Percentiles rank a stretch among this genome's conserved stretches.
Evolutionary conservation across 1,140 invertebrate genomes (phyloP).

Genomic region (Anastrepha obliqua): DNA sequence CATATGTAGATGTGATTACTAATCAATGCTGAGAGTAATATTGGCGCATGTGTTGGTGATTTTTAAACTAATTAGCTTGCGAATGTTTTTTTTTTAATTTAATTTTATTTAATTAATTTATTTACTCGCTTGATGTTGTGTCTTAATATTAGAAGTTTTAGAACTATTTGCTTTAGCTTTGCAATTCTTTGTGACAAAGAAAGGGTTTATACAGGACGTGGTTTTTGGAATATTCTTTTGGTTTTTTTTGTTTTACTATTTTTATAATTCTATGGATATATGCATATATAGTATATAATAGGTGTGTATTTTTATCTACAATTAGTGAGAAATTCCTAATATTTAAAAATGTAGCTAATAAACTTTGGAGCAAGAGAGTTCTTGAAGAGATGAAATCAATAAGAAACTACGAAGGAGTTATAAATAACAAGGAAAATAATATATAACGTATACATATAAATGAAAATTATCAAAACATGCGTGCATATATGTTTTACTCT

Average conservation of each 20-base stretch:
- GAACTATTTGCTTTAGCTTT: constrained; percentile 55
- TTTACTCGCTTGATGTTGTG: constrained; percentile 33
- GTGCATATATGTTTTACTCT: no score
- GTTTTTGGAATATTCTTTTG: not conserved
- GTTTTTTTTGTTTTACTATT: not conserved
- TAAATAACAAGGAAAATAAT: no score
- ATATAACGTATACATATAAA: no score
- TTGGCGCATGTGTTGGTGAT: not conserved
- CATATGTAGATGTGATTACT: not conserved
- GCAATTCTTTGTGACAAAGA: constrained; percentile 55
- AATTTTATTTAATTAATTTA: not conserved
- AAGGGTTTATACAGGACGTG: constrained; percentile 52
- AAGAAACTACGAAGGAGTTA: no score
- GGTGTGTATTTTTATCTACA: not conserved
- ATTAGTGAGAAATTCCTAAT: not conserved
- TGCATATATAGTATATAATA: not conserved
- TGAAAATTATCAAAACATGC: no score
- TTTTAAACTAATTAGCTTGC: not conserved
- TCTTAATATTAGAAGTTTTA: constrained; percentile 51
- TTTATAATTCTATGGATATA: not conserved
- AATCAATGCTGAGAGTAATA: not conserved
- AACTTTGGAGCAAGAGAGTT: no score
- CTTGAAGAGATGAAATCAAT: no score
- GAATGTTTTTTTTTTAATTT: not conserved
- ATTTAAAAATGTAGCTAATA: not conserved